These are phyloP conservation scores for Sycophila sp. DNA, from an alignment of 1,140 invertebrate genomes.

Conservation along the genomic window DNA sequence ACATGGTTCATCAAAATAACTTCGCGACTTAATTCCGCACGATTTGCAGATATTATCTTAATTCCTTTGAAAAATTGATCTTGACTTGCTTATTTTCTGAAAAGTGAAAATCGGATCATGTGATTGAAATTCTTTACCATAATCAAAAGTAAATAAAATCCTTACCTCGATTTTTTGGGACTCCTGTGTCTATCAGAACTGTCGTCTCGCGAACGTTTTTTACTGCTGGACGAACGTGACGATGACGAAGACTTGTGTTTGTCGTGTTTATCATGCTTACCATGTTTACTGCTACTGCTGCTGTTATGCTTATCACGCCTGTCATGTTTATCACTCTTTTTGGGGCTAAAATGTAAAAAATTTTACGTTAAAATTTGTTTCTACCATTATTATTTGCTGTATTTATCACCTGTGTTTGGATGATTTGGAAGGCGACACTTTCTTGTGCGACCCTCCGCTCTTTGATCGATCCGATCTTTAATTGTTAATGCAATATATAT, in stretches of 20 bases:
- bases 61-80: not conserved
- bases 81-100: constrained; percentile 23
- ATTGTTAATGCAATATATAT: constrained; percentile 44
- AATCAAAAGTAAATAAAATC: not conserved
- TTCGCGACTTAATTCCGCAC: constrained; percentile 1
- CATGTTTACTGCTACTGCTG: constrained; percentile 34
- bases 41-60: constrained; percentile 2
- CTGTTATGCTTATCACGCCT: constrained; percentile 44
- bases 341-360: constrained; percentile 54
- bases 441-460: constrained; percentile 67
- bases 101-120: constrained; percentile 5
- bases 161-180: constrained; percentile 75
- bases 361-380: constrained; percentile 36
- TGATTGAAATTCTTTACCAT: not conserved
- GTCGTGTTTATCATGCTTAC: too few relatives aligned
- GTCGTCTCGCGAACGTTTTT: constrained; percentile 78
- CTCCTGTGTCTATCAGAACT: constrained; percentile 74
- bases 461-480: constrained; percentile 63
- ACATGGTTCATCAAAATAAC: constrained; percentile 25
- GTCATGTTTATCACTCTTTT: constrained; percentile 65
- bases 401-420: constrained; percentile 65
- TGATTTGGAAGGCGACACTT: constrained; percentile 68
- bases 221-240: constrained; percentile 63
- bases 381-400: constrained; percentile 3
- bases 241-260: constrained; percentile 60